Percentiles rank a stretch among this genome's conserved stretches.
phyloP scores from a whole-genome alignment of 2,888 invertebrate genomes.

The Folsomia candida region DNA sequence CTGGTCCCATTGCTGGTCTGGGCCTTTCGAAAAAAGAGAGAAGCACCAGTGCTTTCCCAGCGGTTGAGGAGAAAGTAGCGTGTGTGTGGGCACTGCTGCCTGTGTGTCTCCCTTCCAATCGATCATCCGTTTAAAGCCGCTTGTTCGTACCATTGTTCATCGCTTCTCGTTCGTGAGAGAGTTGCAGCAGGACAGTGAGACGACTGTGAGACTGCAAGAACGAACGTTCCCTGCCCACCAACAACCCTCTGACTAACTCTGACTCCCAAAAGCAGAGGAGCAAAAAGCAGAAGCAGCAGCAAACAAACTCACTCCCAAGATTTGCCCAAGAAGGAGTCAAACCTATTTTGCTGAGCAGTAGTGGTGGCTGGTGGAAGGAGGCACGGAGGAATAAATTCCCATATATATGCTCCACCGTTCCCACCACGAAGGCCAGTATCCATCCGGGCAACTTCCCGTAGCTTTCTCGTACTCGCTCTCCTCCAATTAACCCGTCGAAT shows the following conservation, averaged over 20 bases:
- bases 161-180: neutral
- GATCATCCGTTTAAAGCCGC: constrained; percentile 27
- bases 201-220: neutral
- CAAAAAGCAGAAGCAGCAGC: neutral
- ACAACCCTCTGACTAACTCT: no score
- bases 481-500: neutral
- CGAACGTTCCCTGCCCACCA: neutral
- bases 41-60: no score
- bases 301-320: no score
- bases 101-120: constrained; percentile 25
- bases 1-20: neutral
- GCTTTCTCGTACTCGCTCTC: no score
- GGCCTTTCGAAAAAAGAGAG: no score
- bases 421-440: neutral
- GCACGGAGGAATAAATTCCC: neutral
- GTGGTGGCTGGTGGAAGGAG: neutral
- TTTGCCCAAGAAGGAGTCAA: no score
- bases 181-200: neutral
- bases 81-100: neutral
- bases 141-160: neutral
- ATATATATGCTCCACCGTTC: neutral
- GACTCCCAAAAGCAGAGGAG: neutral
- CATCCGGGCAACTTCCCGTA: no score
- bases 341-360: no score
- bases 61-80: neutral